These are phyloP conservation scores for Grammomys dolichurus DNA, from an alignment of 2,113 vertebrate species.

Conservation along the genomic window DNA sequence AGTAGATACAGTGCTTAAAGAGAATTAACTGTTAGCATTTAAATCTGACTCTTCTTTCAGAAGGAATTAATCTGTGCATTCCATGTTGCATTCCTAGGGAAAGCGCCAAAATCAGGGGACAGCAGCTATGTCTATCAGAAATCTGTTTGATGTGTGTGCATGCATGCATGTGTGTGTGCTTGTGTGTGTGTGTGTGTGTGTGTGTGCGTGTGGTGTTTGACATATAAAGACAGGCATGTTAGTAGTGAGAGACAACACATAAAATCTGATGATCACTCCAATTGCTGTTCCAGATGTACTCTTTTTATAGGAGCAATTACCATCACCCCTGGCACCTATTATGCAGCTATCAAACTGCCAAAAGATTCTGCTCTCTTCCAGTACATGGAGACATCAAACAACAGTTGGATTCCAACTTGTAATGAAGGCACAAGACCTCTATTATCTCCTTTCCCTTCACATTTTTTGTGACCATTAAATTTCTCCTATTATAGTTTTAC, in stretches of 20 bases:
- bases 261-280: slow-evolving; percentile 57
- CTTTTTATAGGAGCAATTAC: slow-evolving; percentile 69
- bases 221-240: slow-evolving; percentile 40
- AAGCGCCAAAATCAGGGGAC: background rate
- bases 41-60: background rate
- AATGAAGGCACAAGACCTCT: slow-evolving; percentile 31
- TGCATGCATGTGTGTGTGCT: background rate
- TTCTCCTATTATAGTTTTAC: slow-evolving; percentile 3
- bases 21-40: background rate
- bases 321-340: background rate
- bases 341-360: slow-evolving; percentile 60
- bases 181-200: background rate
- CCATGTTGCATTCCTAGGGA: background rate
- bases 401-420: slow-evolving; percentile 27
- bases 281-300: slow-evolving; percentile 61
- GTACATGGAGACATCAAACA: slow-evolving; percentile 27
- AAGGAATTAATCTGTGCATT: background rate
- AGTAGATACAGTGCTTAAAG: background rate
- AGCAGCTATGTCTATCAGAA: background rate
- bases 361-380: slow-evolving; percentile 25
- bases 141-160: background rate
- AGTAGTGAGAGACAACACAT: slow-evolving; percentile 39
- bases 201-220: background rate
- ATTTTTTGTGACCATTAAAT: slow-evolving; percentile 23
- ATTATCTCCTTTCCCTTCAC: slow-evolving; percentile 2